Base-by-base conservation (phyloP, 2,888 invertebrate species). In the Apodemia duryi region DNA sequence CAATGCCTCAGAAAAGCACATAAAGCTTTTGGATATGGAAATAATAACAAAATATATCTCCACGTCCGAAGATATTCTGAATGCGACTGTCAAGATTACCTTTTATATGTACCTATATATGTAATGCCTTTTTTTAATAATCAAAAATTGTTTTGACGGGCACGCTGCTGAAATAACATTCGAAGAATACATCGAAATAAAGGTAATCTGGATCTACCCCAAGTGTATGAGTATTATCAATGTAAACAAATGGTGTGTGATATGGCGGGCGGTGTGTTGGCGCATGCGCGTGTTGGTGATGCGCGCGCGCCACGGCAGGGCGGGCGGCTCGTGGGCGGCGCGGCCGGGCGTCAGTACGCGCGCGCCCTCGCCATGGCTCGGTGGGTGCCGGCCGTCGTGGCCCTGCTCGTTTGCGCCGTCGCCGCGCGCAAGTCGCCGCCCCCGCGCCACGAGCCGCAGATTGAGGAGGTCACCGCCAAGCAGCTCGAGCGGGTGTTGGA, bases 401-500 rank as follows among this genome's bases (percentile, higher is more conserved):
- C 86, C 78, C 81, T 89, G 78, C 86, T 93, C 86, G 91, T 93
- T 85, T 91, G 93, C 86, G 87, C 82, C 77, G 84, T 88, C 88
- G 87, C 82, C 81, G 85, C 89, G 84, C 83, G 87, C 82, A 92
- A 91, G 73, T 88, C 91, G 72, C 88, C 91, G 77, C 86, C 83
- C 75, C 77, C 82, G 75, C 75, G 83, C 73, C 73, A 77, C 77
- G 95, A 95, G 83, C 94, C 97, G 86, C 95, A 96, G 92, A 97
- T 97, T 93, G 97, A 97, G 93, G 97, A 97, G 93, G 97, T 97
- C 93, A 97, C 96, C 91, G 95, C 96, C 86, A 97, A 97, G 92
- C 97, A 97, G 92, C 94, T 97, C 93, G 97, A 97, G 86, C 95
- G 96, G 86, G 94, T 97, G 80, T 94, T 98, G 86, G 94, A 95